phyloP scores from a whole-genome alignment of 2,888 invertebrate species.

The Slavum lentiscoides region DNA sequence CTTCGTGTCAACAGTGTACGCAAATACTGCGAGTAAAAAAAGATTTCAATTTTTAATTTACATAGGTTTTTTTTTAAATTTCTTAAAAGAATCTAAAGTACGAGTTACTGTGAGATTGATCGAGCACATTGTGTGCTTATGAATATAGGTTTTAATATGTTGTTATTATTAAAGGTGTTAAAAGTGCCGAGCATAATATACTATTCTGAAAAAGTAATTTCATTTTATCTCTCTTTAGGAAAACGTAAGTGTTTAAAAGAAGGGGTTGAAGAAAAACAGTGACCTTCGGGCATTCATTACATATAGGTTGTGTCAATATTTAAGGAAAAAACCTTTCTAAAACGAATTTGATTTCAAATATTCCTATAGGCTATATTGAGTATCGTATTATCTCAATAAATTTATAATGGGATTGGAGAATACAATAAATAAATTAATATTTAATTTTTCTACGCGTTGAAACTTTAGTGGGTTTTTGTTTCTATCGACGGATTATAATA shows the following conservation, averaged over 20 bases:
- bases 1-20: no score
- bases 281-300: neutral
- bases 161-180: neutral
- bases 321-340: slow-evolving; percentile 10
- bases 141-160: neutral
- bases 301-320: slow-evolving; percentile 10
- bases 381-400: slow-evolving; percentile 29
- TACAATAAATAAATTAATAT: neutral
- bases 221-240: neutral
- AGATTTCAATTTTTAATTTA: no score
- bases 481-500: neutral
- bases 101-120: neutral
- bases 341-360: slow-evolving; percentile 25
- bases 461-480: neutral
- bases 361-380: neutral
- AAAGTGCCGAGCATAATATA: neutral
- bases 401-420: slow-evolving; percentile 23
- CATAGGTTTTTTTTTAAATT: no score
- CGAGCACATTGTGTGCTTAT: neutral
- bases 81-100: no score
- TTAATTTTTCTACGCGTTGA: no score
- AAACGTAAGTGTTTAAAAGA: no score
- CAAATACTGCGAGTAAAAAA: no score
- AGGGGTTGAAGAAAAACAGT: no score
- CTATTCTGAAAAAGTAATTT: slow-evolving; percentile 22